Evolutionary conservation across 2,113 vertebrate species (phyloP).

Genomic region (Chionodraco myersi): DNA sequence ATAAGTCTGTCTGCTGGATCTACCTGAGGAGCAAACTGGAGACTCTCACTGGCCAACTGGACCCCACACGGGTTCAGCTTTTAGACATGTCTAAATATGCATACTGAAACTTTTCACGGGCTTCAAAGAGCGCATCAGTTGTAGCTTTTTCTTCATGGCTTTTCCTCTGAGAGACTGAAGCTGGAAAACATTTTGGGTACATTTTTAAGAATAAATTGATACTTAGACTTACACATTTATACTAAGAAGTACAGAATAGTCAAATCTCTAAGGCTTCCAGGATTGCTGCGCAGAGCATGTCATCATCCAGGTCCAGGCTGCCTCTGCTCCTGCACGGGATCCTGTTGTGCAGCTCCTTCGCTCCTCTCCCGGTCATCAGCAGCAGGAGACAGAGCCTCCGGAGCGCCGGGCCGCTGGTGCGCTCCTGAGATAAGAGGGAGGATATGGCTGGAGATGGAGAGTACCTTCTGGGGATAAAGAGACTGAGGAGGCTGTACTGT

Average conservation of each 20-base stretch:
- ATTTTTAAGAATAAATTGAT: constrained; percentile 15
- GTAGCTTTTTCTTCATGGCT: neutral
- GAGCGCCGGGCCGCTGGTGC: constrained; percentile 83
- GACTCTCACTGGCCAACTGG: neutral
- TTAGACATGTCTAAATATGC: constrained; percentile 33
- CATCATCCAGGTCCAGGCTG: constrained; percentile 81
- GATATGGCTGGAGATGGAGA: constrained; percentile 85
- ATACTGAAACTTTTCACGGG: neutral
- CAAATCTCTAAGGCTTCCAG: neutral
- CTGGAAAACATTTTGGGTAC: constrained; percentile 2
- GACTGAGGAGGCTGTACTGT: constrained; percentile 92
- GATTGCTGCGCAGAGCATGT: constrained; percentile 76
- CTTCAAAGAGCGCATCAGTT: constrained; percentile 11
- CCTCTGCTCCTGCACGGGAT: constrained; percentile 86
- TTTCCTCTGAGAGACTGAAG: constrained; percentile 1
- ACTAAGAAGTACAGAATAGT: neutral
- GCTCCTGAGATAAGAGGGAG: constrained; percentile 86
- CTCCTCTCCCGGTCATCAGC: constrained; percentile 68
- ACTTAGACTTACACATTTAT: no score
- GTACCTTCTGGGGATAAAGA: constrained; percentile 94
- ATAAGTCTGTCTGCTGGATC: constrained; percentile 52
- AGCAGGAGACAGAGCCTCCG: constrained; percentile 57
- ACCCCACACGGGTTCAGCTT: neutral
- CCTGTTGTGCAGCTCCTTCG: constrained; percentile 78
- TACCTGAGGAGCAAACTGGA: constrained; percentile 30